Base-by-base conservation (phyloP, 1,140 invertebrate genomes). In the Chelonus insularis region DNA sequence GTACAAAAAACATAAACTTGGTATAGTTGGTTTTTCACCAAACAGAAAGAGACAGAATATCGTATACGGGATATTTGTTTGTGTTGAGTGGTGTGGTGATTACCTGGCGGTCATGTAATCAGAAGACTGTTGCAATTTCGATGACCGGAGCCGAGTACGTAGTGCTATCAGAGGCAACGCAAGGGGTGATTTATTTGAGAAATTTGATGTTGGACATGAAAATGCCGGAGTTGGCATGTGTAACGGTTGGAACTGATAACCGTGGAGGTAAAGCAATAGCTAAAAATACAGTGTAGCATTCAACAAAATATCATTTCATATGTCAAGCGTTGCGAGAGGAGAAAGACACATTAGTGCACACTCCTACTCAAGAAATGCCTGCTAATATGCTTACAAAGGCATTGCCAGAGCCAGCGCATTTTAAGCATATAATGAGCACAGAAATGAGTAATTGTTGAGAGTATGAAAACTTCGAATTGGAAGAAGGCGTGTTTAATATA, bases 11-110 rank as follows among this genome's bases (percentile, higher is more conserved):
- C 21, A 56, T 7, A 9, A 8, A 8, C 39, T 58, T 9, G 18
- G 36, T 16, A 18, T 69, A 34, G 21, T 45, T 9, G 72, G 70
- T 18, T 80, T 69, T 69, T 63, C 80, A 71, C 66, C 75, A 61
- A 43, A 62, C 57, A 60, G 55, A 72, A 51, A 21, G 18, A 1
- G 36, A 66, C 59, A 34, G 73, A 29, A 62, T 54, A 12, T 73
- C 71, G 0, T 67, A 64, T 63, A 65, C 64, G 12, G 32, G 14
- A 12, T 54, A 18, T 21, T 11, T n/a, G 1, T 54, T 39, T 54
- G 32, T 54, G 1, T 6, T 36, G 34, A 18, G 14, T 18, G 34
- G 51, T 18, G 16, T 12, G 1, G 29, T n/a, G 9, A 54, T 54
- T 11, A 16, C 32, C 9, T 54, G 51, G 51, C 12, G 18, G 7